phyloP scores from a whole-genome alignment of 2,888 invertebrate species.

The Melipona beecheii region DNA sequence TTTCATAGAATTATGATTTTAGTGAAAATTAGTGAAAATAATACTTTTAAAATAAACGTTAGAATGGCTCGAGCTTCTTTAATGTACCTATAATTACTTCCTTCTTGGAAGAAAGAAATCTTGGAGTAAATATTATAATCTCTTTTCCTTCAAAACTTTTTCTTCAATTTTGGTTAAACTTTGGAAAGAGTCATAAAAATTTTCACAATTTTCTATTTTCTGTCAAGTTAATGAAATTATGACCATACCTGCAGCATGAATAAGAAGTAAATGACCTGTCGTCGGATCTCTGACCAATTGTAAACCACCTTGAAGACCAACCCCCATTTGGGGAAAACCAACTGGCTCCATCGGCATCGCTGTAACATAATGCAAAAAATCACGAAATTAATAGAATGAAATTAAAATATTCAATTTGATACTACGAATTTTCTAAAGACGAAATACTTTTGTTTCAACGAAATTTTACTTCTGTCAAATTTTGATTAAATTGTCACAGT shows the following conservation, averaged over 20 bases:
- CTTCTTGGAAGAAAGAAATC: background rate
- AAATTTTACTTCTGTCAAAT: background rate
- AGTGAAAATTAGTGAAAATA: no score
- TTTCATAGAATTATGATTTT: no score
- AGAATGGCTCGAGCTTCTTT: background rate
- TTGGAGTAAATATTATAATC: background rate
- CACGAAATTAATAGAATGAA: background rate
- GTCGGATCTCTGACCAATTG: constrained; percentile 94
- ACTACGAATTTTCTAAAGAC: background rate
- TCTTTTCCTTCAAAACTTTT: no score
- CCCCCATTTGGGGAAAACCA: constrained; percentile 86
- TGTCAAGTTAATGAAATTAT: no score
- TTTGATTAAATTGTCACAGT: background rate
- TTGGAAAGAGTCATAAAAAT: no score
- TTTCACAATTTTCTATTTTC: no score
- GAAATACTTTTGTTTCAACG: background rate
- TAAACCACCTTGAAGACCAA: constrained; percentile 80
- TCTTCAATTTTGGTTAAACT: no score
- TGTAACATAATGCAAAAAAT: constrained; percentile 58
- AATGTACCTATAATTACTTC: background rate
- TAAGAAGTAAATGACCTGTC: constrained; percentile 92
- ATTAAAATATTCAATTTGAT: background rate
- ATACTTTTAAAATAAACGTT: background rate
- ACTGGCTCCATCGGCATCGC: constrained; percentile 90
- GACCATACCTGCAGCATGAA: constrained; percentile 88